Evolutionary conservation across 92 coral and sea anemone genomes (phyloP).

Genomic region (Nematostella vectensis): DNA sequence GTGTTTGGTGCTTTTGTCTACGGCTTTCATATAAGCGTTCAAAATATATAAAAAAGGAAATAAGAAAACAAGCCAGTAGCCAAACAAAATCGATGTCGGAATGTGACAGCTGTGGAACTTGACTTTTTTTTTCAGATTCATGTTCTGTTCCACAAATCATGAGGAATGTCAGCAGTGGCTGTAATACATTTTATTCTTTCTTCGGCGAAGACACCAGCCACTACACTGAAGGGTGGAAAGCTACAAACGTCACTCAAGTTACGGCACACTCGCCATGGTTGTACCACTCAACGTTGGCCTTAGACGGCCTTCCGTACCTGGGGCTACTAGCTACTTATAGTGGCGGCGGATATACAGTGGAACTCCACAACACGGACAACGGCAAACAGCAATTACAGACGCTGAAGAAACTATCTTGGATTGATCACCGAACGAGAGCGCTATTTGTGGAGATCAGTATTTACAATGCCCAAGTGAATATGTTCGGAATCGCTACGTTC

Average conservation of each 20-base stretch:
- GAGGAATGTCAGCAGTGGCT: constrained; percentile 26
- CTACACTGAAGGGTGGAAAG: constrained; percentile 61
- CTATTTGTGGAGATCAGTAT: constrained; percentile 76
- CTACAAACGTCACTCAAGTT: constrained; percentile 12
- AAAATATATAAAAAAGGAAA: too few relatives aligned
- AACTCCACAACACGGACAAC: constrained; percentile 23
- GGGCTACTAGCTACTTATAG: constrained; percentile 66
- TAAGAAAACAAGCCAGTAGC: too few relatives aligned
- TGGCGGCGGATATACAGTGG: constrained; percentile 79
- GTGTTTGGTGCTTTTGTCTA: too few relatives aligned
- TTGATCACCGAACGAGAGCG: constrained; percentile 76
- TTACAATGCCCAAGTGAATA: constrained; percentile 85
- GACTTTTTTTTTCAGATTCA: constrained; percentile 26
- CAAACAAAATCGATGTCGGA: too few relatives aligned
- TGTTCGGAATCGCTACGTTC: constrained; percentile 75
- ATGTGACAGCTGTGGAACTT: too few relatives aligned
- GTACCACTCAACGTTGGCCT: constrained; percentile 49
- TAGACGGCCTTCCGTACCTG: constrained; percentile 58
- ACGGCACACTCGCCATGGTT: constrained; percentile 48
- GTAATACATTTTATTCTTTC: constrained; percentile 67
- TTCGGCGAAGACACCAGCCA: constrained; percentile 60
- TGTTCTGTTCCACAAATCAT: constrained; percentile 56
- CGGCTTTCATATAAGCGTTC: too few relatives aligned
- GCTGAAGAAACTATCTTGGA: constrained; percentile 50
- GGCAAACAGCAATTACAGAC: constrained; percentile 2